Base-by-base conservation (phyloP, 2,888 invertebrate genomes). In the Noctua fimbriata region DNA sequence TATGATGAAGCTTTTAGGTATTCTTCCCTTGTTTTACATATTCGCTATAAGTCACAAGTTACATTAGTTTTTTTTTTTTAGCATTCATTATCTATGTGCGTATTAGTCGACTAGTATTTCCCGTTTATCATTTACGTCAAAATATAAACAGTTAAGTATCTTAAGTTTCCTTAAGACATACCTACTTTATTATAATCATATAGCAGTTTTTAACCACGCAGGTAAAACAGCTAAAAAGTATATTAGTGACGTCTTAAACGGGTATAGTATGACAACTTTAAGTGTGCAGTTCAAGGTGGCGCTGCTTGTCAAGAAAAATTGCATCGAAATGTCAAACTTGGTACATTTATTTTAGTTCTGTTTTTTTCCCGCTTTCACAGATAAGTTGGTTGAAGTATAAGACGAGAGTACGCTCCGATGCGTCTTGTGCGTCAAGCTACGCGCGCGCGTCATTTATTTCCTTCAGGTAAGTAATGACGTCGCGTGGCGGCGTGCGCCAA, bases 111-210 rank as follows among this genome's bases (percentile, higher is more conserved):
- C 1, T 1, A 18, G 18, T 63, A 63, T 63, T 63, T 63, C 63
- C 84, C 79, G 44, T 73, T 63, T 9, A 12, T 6, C 41, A 58
- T 21, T 36, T 36, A 28, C 79, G 79, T 66, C 84, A 78, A 58
- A 7, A n/a, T 41, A n/a, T 28, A 16, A 32, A 82, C 66, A 18
- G 74, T 28, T 66, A 21, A 0, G 21, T 32, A 24, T 52, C n/a
- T 73, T 10, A 9, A 67, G 49, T 83, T 79, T 79, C 84, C 81
- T 67, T 24, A 84, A 52, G 79, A 79, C 55, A 47, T 65, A 52
- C 6, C 24, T 36, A 36, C 1, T 36, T 36, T 36, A 36, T 63
- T 72, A 16, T 41, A 44, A 24, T 24, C 41, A 66, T 36, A 36
- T 12, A 14, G 14, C 14, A 16, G 14, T 41, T n/a, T 3, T 14